Evolutionary conservation across 2,888 invertebrate genomes (phyloP).

Genomic region (Agriopis aurantiaria): DNA sequence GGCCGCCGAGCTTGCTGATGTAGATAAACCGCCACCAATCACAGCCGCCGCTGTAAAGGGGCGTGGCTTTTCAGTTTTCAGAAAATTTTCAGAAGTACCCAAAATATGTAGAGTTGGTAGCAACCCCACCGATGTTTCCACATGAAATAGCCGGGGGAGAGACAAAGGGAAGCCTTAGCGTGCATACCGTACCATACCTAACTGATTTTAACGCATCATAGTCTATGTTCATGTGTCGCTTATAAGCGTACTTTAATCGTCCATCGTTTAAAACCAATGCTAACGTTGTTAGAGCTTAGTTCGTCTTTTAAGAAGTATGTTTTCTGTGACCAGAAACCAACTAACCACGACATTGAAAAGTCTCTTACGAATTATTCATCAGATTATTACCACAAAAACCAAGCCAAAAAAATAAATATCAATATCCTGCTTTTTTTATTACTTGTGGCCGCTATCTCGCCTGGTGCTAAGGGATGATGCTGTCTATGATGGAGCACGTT

Average conservation of each 20-base stretch:
- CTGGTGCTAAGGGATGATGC: too few species aligned
- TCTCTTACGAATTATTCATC: background rate
- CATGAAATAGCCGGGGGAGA: conserved; percentile 55
- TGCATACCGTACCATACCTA: conserved; percentile 29
- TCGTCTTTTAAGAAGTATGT: background rate
- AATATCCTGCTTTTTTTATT: too few species aligned
- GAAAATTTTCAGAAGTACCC: conserved; percentile 80
- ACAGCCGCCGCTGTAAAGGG: conserved; percentile 71
- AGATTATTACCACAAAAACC: background rate
- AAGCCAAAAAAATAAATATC: background rate
- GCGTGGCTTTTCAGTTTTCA: conserved; percentile 81
- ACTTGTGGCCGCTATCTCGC: too few species aligned
- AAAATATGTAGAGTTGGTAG: conserved; percentile 61
- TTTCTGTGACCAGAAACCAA: too few species aligned
- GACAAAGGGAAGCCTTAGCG: conserved; percentile 39
- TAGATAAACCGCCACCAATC: conserved; percentile 74
- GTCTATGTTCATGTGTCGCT: conserved; percentile 18
- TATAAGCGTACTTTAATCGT: conserved; percentile 8
- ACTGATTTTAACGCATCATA: conserved; percentile 22
- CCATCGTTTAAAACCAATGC: background rate
- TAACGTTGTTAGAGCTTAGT: too few species aligned
- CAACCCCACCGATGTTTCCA: conserved; percentile 65
- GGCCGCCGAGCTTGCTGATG: conserved; percentile 70
- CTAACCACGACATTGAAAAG: too few species aligned
- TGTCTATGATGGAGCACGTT: too few species aligned